Base-by-base conservation (phyloP, 2,888 invertebrate genomes). In the Platypus cylindrus region DNA sequence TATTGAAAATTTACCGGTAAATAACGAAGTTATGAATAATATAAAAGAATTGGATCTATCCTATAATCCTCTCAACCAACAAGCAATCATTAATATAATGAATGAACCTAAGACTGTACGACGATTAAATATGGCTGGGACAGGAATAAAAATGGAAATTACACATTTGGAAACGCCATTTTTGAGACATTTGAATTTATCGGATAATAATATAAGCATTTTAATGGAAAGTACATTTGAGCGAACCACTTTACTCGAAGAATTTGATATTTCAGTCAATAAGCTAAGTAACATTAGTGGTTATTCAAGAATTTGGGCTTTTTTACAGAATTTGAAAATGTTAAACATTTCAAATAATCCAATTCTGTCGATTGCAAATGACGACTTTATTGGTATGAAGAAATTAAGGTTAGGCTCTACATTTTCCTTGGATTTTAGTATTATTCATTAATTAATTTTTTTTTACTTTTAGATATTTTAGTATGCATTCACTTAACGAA, bases 51-150 rank as follows among this genome's bases (percentile, higher is more conserved):
- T 91, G 5, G 89, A 91, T 60, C 63, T 91, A 7, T 86, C 86
- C 2, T 81, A 75, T 45, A 91, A 90, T 66, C 86, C 87, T 0
- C 57, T 91, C 1, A 76, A 78, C 2, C 67, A 71, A 34, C 77
- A 78, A 48, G 75, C 87, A 0, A 68, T 89, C 1, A 69, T 63
- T 28, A 82, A 80, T 53, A 73, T 91, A 34, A 60, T 91, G 2
- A 81, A 80, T 17, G 89, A 90, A 55, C 90, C 90, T 0, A 91
- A 90, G 64, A 86, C 89, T 0, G 78, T 86, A 0, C 64, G 86
- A 25, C 76, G 78, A 37, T 62, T 91, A 9, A 86, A 85, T 58
- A 63, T 91, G 32, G 86, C 87, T 0, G 77, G 78, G 7, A 84
- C 84, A 3, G 81, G 44, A 7, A 78, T 90, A 18, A 14, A 4